phyloP scores from a whole-genome alignment of 1,140 invertebrate species.

The Caenorhabditis inopinata region DNA sequence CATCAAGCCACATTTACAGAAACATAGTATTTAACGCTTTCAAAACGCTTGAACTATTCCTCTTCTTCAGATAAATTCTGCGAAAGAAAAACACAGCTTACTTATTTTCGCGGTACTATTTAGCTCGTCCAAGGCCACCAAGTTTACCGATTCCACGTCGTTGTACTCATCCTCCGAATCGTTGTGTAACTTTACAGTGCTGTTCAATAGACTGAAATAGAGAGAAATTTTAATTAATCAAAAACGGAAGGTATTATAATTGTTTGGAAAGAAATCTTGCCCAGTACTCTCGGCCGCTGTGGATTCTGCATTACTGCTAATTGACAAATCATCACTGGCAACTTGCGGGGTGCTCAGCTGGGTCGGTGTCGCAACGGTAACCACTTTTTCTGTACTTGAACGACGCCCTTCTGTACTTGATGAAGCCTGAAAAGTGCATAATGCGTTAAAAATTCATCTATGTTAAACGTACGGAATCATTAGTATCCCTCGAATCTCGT shows the following conservation, averaged over 20 bases:
- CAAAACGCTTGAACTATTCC: too few species aligned
- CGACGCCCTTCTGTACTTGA: background rate
- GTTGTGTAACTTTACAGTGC: background rate
- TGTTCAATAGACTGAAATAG: slow-evolving; percentile 6
- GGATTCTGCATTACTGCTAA: slow-evolving; percentile 13
- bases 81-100: background rate
- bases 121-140: slow-evolving; percentile 61
- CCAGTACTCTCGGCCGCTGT: slow-evolving; percentile 14
- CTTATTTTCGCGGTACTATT: slow-evolving; percentile 45
- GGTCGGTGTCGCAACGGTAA: slow-evolving; percentile 5
- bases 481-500: slow-evolving; percentile 16
- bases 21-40: too few species aligned
- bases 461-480: background rate
- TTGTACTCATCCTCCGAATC: slow-evolving; percentile 54
- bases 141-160: slow-evolving; percentile 58
- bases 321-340: background rate
- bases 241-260: too few species aligned
- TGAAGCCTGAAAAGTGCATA: background rate
- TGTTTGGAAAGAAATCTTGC: too few species aligned
- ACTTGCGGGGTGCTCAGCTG: background rate
- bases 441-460: background rate
- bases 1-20: too few species aligned
- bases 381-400: background rate
- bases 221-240: too few species aligned
- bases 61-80: too few species aligned